These are phyloP conservation scores for Drosophila rellima DNA, from an alignment of 2,888 invertebrate genomes.

Conservation along the genomic window DNA sequence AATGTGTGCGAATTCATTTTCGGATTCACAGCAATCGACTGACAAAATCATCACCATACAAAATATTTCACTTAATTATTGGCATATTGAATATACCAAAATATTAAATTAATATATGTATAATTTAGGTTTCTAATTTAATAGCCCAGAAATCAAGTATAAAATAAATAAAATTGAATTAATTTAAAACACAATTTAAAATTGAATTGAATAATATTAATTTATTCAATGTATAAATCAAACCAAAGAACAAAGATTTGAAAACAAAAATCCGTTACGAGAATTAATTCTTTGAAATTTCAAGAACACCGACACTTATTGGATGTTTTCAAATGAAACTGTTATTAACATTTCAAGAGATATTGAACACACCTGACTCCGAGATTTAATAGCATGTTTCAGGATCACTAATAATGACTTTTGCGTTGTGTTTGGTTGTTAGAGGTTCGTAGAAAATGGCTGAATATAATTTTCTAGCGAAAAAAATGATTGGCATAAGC, in stretches of 20 bases:
- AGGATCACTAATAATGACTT: background rate
- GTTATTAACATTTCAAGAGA: no score
- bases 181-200: background rate
- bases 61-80: background rate
- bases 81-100: background rate
- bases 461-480: background rate
- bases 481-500: background rate
- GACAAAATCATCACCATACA: background rate
- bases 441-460: background rate
- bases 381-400: background rate
- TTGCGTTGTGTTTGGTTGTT: background rate
- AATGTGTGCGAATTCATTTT: background rate
- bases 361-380: no score
- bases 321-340: no score
- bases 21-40: background rate
- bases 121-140: no score
- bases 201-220: no score
- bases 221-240: no score
- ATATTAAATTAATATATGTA: no score
- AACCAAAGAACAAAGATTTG: no score
- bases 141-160: no score
- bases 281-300: background rate
- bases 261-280: background rate
- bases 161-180: no score
- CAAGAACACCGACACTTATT: no score